Evolutionary conservation across 2,797 vertebrate species (phyloP).

Genomic region (Smutsia gigantea): DNA sequence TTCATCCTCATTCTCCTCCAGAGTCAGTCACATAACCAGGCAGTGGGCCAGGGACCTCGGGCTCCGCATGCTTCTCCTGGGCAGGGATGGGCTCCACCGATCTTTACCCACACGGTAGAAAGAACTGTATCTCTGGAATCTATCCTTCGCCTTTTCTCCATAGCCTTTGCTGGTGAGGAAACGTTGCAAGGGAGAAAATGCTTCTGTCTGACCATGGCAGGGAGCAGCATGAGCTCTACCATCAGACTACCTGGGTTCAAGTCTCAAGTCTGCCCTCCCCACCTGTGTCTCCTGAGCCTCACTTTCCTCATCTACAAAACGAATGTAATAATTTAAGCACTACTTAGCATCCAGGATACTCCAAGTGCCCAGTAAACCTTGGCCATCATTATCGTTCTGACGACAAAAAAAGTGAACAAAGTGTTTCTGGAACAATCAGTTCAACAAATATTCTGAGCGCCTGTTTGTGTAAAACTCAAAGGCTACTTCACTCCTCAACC

Average conservation of each 20-base stretch:
- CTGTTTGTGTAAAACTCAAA: background rate
- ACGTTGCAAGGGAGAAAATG: background rate
- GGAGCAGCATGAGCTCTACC: background rate
- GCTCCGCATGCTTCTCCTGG: background rate
- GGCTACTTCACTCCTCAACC: too few species aligned
- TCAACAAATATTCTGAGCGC: background rate
- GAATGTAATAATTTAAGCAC: background rate
- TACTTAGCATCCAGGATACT: background rate
- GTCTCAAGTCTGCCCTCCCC: background rate
- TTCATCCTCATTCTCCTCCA: background rate
- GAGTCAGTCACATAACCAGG: background rate
- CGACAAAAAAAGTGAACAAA: background rate
- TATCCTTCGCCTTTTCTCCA: background rate
- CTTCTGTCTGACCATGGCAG: background rate
- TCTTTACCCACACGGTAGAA: background rate
- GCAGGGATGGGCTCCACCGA: background rate
- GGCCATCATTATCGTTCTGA: background rate
- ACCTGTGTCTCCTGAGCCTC: background rate
- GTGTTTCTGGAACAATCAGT: background rate
- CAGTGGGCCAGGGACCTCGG: background rate
- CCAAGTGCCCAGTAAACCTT: background rate
- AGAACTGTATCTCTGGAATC: background rate
- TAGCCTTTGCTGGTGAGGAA: background rate
- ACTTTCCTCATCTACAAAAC: background rate
- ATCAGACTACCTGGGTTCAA: background rate